Conservation (phyloP, 2,113 vertebrate genomes). For the Hyaena hyaena region DNA sequence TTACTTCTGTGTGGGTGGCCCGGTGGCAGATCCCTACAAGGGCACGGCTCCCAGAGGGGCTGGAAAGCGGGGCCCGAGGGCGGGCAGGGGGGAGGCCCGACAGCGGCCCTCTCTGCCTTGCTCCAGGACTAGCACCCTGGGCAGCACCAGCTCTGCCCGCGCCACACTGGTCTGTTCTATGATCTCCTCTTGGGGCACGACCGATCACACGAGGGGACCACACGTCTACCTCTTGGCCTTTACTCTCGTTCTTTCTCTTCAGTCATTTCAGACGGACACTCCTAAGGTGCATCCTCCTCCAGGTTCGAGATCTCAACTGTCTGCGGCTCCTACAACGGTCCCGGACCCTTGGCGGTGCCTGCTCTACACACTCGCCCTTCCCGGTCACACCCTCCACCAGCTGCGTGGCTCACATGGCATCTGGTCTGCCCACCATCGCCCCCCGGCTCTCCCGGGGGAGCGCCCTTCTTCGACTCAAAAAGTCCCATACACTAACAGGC, state of each 20-base stretch:
- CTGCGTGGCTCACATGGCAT: background rate
- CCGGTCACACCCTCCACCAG: background rate
- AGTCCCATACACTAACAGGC: background rate
- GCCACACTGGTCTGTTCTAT: background rate
- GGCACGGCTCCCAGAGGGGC: rapidly evolving
- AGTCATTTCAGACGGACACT: background rate
- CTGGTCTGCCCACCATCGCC: rapidly evolving
- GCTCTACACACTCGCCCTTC: background rate
- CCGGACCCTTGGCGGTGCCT: rapidly evolving
- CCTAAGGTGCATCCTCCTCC: rapidly evolving
- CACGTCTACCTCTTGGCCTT: background rate
- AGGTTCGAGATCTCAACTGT: background rate
- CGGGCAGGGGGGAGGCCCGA: background rate
- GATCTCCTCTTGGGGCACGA: background rate
- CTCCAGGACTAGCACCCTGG: rapidly evolving
- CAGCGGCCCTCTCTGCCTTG: rapidly evolving
- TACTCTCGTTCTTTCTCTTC: background rate
- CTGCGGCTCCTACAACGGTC: background rate
- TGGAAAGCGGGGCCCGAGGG: rapidly evolving
- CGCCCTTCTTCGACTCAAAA: background rate
- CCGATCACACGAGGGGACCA: rapidly evolving
- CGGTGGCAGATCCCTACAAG: background rate
- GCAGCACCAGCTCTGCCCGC: background rate
- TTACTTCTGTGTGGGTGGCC: background rate
- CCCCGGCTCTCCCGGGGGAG: background rate